These are phyloP conservation scores for Prionace glauca DNA, from an alignment of 2,797 vertebrate species.

Conservation along the genomic window DNA sequence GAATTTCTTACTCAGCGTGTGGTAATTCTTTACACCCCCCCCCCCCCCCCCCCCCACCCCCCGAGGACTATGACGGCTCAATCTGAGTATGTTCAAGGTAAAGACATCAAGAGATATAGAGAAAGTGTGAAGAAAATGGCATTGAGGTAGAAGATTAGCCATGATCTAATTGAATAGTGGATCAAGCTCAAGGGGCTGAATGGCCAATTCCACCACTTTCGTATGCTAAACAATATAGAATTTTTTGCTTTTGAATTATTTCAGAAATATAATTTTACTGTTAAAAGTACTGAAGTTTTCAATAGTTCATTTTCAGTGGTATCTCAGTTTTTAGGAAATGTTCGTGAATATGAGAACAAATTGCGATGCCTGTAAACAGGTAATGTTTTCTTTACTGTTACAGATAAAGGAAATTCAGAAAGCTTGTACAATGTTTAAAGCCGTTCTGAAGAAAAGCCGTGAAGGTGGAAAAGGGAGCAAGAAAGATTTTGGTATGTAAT, in stretches of 20 bases:
- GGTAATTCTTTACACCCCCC: too few relatives aligned
- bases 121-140: too few relatives aligned
- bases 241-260: not conserved
- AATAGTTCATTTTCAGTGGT: not conserved
- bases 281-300: not conserved
- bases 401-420: constrained; percentile 57
- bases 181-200: too few relatives aligned
- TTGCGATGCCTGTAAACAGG: not conserved
- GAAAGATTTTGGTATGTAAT: constrained; percentile 80
- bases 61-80: too few relatives aligned
- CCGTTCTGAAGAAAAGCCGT: constrained; percentile 93
- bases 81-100: too few relatives aligned
- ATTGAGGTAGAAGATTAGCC: too few relatives aligned
- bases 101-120: too few relatives aligned
- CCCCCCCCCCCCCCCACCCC: too few relatives aligned
- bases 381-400: constrained; percentile 38
- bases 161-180: too few relatives aligned
- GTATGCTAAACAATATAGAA: not conserved
- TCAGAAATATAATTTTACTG: not conserved
- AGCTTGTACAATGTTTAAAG: constrained; percentile 81
- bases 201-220: not conserved
- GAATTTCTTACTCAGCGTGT: too few relatives aligned
- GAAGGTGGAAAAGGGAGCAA: constrained; percentile 83
- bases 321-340: not conserved
- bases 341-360: not conserved